Conservation (phyloP, 2,797 vertebrate genomes). For the Dipus sagitta region DNA sequence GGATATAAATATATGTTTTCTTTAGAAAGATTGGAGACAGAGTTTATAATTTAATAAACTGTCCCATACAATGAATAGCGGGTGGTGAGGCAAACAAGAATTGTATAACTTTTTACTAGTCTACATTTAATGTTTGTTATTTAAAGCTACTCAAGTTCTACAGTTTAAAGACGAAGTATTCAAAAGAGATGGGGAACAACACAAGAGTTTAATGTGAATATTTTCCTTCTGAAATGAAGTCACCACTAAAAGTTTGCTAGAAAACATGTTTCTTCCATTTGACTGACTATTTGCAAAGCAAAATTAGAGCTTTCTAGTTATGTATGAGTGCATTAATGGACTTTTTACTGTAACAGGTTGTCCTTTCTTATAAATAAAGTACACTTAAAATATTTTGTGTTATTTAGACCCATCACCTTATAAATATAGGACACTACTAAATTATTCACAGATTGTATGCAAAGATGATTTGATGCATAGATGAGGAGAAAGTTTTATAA, state of each 20-base stretch:
- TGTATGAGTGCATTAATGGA: constrained; percentile 38
- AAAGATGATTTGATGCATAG: constrained; percentile 40
- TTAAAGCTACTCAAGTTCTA: constrained; percentile 30
- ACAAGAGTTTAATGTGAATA: background rate
- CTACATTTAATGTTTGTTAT: background rate
- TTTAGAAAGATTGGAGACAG: background rate
- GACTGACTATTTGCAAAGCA: constrained; percentile 34
- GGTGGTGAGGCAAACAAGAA: background rate
- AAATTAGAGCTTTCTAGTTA: constrained; percentile 52
- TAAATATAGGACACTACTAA: constrained; percentile 80
- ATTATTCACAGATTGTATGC: constrained; percentile 80
- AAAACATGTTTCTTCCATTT: constrained; percentile 55
- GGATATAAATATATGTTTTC: background rate
- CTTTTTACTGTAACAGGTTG: constrained; percentile 44
- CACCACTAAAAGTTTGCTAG: background rate
- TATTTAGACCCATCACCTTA: constrained; percentile 67
- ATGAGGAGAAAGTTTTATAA: constrained; percentile 48
- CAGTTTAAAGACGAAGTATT: background rate
- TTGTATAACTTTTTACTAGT: constrained; percentile 11
- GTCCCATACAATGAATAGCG: background rate
- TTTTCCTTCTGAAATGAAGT: constrained; percentile 48
- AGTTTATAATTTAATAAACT: background rate
- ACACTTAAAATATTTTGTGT: constrained; percentile 69
- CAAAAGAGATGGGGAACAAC: background rate
- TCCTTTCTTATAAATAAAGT: constrained; percentile 63